These are phyloP conservation scores for Imbricaverruca yamaguchii DNA, from an alignment of 2,888 invertebrate species.

Conservation along the genomic window DNA sequence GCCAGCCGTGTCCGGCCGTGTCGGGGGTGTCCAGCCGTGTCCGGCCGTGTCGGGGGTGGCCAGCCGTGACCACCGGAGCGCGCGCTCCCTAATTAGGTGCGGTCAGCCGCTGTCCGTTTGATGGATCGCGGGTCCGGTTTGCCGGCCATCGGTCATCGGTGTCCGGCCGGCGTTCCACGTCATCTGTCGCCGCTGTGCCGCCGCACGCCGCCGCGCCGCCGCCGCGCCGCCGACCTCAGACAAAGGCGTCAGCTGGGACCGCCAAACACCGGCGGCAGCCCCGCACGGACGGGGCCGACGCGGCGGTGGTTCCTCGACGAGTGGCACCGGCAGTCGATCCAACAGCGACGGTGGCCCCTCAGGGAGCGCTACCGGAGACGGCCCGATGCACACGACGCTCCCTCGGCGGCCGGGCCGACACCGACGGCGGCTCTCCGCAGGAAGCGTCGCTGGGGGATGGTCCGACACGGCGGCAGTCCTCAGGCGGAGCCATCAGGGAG, in stretches of 20 bases:
- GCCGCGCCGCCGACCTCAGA: not conserved
- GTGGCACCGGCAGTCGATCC: not conserved
- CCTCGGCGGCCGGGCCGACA: too few species aligned
- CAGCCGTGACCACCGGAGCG: not conserved
- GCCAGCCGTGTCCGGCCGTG: too few species aligned
- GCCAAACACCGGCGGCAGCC: too few species aligned
- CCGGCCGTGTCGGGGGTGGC: too few species aligned
- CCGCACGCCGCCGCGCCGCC: not conserved
- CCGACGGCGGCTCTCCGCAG: too few species aligned
- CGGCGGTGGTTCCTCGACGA: not conserved
- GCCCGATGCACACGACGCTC: too few species aligned
- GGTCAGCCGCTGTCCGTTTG: not conserved
- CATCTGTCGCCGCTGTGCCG: slow-evolving; percentile 12
- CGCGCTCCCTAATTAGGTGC: slow-evolving; percentile 13
- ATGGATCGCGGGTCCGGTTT: not conserved
- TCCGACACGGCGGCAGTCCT: too few species aligned
- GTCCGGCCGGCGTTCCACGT: not conserved
- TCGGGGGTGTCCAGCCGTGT: not conserved
- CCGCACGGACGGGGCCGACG: not conserved
- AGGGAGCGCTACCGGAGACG: not conserved
- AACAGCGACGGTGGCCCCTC: too few species aligned
- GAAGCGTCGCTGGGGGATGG: too few species aligned
- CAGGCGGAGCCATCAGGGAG: too few species aligned
- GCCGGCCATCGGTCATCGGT: not conserved
- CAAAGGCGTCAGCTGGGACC: too few species aligned